Conservation (phyloP, 2,888 invertebrate species). For the Drosophila borealis region DNA sequence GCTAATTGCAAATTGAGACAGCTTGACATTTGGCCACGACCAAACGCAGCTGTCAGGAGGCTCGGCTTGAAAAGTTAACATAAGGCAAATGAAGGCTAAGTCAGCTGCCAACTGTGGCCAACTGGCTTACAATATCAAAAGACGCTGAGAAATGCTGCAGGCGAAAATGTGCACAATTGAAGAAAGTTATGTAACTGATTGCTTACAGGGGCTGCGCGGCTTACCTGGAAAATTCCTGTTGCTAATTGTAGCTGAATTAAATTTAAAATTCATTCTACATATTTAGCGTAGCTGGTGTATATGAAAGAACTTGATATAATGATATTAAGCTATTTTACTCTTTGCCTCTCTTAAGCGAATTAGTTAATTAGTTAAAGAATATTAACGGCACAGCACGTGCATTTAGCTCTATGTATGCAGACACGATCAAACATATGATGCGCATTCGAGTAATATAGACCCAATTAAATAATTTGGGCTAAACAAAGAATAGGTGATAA, state of each 20-base stretch:
- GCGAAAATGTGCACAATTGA: neutral
- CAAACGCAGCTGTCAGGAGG: slow-evolving; percentile 30
- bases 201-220: neutral
- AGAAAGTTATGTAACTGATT: slow-evolving; percentile 17
- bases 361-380: no score
- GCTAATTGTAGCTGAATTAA: neutral
- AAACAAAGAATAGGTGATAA: no score
- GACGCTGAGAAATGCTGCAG: neutral
- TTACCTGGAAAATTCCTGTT: neutral
- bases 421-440: no score
- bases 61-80: slow-evolving; percentile 8
- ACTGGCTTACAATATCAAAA: slow-evolving; percentile 41
- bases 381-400: no score
- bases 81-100: slow-evolving; percentile 4
- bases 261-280: neutral
- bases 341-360: no score
- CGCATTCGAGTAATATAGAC: no score
- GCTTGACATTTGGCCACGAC: slow-evolving; percentile 44
- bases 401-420: no score
- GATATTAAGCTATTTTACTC: no score
- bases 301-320: no score
- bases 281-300: neutral
- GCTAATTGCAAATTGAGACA: slow-evolving; percentile 55
- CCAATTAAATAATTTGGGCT: no score
- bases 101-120: slow-evolving; percentile 26